Evolutionary conservation across 2,113 vertebrate genomes (phyloP), one percentile per base, ranked within the genome.

Genomic region (Meriones unguiculatus): DNA sequence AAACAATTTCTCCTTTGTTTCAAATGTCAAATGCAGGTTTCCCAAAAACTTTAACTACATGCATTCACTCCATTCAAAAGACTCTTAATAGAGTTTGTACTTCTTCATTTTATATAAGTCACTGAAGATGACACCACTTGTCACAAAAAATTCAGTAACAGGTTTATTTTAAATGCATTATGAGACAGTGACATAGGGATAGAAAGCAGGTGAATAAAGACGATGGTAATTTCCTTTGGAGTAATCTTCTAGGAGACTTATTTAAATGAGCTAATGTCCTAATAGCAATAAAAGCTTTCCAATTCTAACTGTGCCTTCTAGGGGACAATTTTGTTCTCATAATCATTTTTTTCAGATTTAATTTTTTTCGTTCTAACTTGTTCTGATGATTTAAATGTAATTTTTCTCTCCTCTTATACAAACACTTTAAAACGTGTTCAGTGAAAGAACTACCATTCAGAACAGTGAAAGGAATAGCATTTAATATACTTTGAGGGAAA

Each of bases 91-190:
- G 89, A 84, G 7, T 67, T 91, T 97, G 46, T 57, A 28, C 70
- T 50, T 93, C 54, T 96, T 82, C 85, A 7, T 94, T 96, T 89
- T 69, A 12, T 84, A 70, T 38, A 89, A 96, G 94, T 38, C 64
- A 46, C 62, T 11, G 5, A 41, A 20, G 7, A 90, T 97, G 90
- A 96, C 52, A 97, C 38, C 46, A 94, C 46, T 98, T 73, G 90
- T 95, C 94, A 72, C 70, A 86, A 84, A 93, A 92, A 97, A 98
- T 97, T 96, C 93, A 98, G 92, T 95, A 97, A 92, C 75, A 81
- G 98, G 15, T n/a, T 90, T 89, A 78, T 96, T 97, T 98, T 90
- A 96, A 98, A 96, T 81, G 77, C 95, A 97, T 57, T 10, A 0
- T 90, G 92, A 28, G 93, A 93, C 69, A 85, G 52, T 91, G 73